Conservation (phyloP, 2,113 vertebrate genomes). For the Rynchops niger region DNA sequence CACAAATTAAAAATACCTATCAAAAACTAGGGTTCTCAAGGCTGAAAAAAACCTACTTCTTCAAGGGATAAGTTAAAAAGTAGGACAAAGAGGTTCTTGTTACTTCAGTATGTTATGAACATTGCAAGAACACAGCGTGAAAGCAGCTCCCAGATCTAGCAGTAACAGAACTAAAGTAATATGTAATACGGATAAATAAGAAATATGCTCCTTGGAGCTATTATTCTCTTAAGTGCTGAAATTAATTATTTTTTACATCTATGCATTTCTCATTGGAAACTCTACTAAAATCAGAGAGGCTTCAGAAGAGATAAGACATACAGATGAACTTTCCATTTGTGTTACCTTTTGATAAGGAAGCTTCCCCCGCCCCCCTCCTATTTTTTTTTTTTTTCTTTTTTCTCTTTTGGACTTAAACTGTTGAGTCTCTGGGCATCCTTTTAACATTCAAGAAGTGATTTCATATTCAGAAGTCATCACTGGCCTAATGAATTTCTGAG, state of each 20-base stretch:
- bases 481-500: neutral
- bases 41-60: neutral
- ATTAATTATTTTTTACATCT: neutral
- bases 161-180: neutral
- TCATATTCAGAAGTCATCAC: neutral
- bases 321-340: neutral
- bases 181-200: neutral
- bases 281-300: neutral
- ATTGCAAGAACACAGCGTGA: neutral
- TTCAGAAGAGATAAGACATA: neutral
- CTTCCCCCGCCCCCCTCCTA: rapidly evolving
- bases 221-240: neutral
- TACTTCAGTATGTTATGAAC: neutral
- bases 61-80: neutral
- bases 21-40: neutral
- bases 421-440: neutral
- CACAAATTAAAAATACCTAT: neutral
- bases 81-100: neutral
- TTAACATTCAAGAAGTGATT: neutral
- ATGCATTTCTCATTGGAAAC: neutral
- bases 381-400: neutral
- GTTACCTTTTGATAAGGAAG: neutral
- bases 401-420: neutral
- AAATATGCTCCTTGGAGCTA: neutral
- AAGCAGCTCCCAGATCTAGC: neutral